These are phyloP conservation scores for Poeciliopsis gracilis DNA, from an alignment of 2,797 vertebrate species.

Conservation along the genomic window DNA sequence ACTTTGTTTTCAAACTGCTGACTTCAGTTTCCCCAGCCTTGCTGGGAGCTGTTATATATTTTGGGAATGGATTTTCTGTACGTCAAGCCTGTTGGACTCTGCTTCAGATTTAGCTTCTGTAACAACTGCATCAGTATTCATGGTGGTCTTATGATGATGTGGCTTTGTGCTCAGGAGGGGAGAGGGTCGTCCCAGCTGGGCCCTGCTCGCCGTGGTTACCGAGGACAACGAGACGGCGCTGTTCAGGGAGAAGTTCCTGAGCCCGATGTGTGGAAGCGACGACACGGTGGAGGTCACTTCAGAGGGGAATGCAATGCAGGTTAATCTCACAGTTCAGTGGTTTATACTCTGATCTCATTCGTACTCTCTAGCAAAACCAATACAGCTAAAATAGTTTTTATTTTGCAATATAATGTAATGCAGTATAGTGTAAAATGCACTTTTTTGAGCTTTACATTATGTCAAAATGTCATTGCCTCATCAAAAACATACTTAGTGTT, in stretches of 20 bases:
- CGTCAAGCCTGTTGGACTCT: background rate
- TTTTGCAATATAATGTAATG: too few relatives aligned
- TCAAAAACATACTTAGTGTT: too few relatives aligned
- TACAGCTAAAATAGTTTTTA: background rate
- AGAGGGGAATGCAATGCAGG: slow-evolving; percentile 56
- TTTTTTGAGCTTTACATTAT: too few relatives aligned
- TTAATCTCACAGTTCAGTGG: slow-evolving; percentile 27
- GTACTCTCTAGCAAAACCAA: background rate
- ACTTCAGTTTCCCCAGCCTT: background rate
- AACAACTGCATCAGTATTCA: background rate
- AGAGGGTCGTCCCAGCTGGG: slow-evolving; percentile 81
- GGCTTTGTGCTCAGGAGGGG: slow-evolving; percentile 68
- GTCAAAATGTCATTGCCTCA: too few relatives aligned
- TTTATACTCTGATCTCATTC: background rate
- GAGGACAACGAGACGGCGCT: slow-evolving; percentile 79
- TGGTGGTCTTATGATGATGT: background rate
- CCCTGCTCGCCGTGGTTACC: slow-evolving; percentile 77
- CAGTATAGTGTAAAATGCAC: too few relatives aligned
- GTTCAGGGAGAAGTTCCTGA: slow-evolving; percentile 83
- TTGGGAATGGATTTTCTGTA: background rate
- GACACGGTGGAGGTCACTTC: slow-evolving; percentile 17
- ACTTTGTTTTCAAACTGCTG: background rate
- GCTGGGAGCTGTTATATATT: background rate
- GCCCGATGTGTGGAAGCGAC: slow-evolving; percentile 57
- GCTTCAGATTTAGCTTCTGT: background rate